Conservation (phyloP, 2,113 vertebrate species). For the Puntigrus tetrazona region DNA sequence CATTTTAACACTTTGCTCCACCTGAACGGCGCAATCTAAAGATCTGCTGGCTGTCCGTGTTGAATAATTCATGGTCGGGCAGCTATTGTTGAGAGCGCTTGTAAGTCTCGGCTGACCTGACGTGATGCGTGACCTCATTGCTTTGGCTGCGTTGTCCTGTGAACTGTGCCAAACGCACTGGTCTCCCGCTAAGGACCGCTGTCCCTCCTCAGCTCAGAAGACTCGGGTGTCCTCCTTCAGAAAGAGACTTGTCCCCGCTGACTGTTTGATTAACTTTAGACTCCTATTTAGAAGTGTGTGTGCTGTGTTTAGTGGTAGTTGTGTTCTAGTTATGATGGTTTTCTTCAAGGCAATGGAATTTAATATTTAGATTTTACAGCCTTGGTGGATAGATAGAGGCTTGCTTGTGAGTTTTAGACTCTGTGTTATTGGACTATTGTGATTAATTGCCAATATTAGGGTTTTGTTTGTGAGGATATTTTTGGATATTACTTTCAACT, state of each 20-base stretch:
- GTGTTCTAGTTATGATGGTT: background rate
- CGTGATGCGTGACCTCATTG: background rate
- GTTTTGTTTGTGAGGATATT: background rate
- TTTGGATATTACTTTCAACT: background rate
- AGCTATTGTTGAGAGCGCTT: constrained; percentile 7
- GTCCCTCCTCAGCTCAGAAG: background rate
- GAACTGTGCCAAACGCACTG: background rate
- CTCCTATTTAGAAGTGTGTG: background rate
- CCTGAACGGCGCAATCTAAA: background rate
- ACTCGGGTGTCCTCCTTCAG: background rate
- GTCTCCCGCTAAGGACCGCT: background rate
- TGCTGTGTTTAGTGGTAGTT: background rate
- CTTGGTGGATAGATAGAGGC: background rate
- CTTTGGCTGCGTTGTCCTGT: background rate
- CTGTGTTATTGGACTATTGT: background rate
- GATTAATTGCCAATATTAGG: background rate
- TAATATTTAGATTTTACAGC: background rate
- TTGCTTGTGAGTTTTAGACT: background rate
- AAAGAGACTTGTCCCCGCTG: background rate
- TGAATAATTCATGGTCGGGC: background rate
- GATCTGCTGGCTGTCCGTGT: background rate
- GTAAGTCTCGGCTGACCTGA: background rate
- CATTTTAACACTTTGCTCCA: background rate
- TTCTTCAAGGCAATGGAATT: background rate
- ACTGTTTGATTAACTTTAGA: background rate